phyloP scores from a whole-genome alignment of 2,888 invertebrate genomes.

The Pristionchus maxplancki region DNA sequence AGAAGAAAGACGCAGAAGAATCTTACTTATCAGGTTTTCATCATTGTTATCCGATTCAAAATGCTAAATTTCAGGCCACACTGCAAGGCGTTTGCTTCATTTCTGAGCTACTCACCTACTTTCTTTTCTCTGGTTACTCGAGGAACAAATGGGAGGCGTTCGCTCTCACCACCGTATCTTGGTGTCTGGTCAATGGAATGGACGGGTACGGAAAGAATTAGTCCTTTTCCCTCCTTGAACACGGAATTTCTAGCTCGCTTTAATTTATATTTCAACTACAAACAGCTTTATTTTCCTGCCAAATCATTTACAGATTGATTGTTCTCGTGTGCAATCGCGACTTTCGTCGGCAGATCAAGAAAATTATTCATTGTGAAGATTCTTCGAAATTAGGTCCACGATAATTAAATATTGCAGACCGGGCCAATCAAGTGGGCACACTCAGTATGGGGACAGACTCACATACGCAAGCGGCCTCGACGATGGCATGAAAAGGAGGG shows the following conservation, averaged over 20 bases:
- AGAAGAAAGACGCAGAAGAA: not conserved
- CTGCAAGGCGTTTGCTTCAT: not conserved
- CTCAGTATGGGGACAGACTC: not conserved
- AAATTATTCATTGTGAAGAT: not conserved
- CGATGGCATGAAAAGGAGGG: not conserved
- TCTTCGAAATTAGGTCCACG: too few relatives aligned
- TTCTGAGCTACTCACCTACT: not conserved
- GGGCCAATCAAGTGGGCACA: not conserved
- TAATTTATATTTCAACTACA: not conserved
- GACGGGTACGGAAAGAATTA: constrained; percentile 27
- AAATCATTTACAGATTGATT: not conserved
- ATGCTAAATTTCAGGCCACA: not conserved
- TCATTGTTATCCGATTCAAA: too few relatives aligned
- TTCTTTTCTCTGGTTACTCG: not conserved
- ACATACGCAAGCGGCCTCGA: too few relatives aligned
- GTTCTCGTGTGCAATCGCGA: not conserved
- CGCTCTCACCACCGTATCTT: not conserved
- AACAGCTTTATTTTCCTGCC: too few relatives aligned
- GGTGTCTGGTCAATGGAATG: constrained; percentile 26
- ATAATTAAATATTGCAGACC: not conserved
- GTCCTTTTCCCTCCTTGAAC: not conserved
- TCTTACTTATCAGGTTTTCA: not conserved
- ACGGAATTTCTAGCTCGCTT: too few relatives aligned
- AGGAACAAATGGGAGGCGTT: constrained; percentile 12
- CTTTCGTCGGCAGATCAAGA: not conserved